Evolutionary conservation across 2,113 vertebrate species (phyloP).

Genomic region (Baryphthengus martii): DNA sequence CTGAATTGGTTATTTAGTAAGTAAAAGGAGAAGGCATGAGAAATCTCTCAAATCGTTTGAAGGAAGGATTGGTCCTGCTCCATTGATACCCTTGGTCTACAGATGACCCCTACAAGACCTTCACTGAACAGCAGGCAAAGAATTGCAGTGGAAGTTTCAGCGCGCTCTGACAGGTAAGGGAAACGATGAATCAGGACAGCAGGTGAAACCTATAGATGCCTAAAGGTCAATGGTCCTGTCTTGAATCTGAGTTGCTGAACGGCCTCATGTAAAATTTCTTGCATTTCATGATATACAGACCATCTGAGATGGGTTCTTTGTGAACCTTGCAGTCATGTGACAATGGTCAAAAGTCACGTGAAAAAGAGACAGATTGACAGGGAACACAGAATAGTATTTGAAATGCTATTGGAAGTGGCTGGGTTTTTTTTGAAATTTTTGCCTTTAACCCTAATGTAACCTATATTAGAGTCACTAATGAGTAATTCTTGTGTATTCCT

Average conservation of each 20-base stretch:
- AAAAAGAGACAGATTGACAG: neutral
- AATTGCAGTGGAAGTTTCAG: slow-evolving; percentile 60
- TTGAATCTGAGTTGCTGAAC: neutral
- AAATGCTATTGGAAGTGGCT: neutral
- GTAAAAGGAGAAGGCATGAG: slow-evolving; percentile 78
- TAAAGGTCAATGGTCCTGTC: neutral
- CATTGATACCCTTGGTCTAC: slow-evolving; percentile 81
- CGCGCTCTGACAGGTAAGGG: slow-evolving; percentile 73
- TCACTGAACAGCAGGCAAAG: slow-evolving; percentile 77
- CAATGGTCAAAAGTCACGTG: neutral
- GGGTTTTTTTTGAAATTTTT: neutral
- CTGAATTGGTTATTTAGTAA: slow-evolving; percentile 48
- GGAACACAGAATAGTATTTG: neutral
- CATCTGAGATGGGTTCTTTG: neutral
- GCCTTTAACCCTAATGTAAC: neutral
- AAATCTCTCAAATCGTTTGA: slow-evolving; percentile 73
- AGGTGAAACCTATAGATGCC: neutral
- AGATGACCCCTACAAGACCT: slow-evolving; percentile 75
- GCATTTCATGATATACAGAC: neutral
- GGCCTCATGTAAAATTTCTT: neutral
- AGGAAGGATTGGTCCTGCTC: slow-evolving; percentile 73
- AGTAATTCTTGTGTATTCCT: neutral
- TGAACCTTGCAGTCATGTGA: neutral
- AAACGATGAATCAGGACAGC: neutral
- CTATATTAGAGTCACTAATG: neutral